Evolutionary conservation across 2,888 invertebrate genomes (phyloP), one percentile per base, ranked within the genome.

Genomic region (Gymnocheta viridis): DNA sequence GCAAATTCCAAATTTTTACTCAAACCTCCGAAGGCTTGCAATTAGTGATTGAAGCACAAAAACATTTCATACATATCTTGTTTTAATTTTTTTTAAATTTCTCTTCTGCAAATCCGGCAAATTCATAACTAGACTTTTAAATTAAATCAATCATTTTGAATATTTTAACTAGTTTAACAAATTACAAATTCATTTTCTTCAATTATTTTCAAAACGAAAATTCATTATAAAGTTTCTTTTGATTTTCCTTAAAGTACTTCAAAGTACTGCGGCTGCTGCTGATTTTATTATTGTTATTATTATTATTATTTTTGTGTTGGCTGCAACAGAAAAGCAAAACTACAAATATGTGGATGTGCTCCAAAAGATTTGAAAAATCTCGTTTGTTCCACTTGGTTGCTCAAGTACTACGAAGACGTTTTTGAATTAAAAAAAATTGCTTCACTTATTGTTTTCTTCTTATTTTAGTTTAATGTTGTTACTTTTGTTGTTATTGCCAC

Each of bases 341-440:
- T 49, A 54, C 35, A 82, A 82, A 82, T 62, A 82, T 79, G 79
- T 90, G 91, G 91, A 90, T 90, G 88, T 91, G 91, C 90, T 91
- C 91, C 91, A 90, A 91, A 90, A 91, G 91, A 91, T 91, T 90
- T 90, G 88, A 90, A 91, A 90, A 90, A 90, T 90, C 90, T 90
- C 89, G 91, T 91, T 90, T 90, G 90, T 90, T 89, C 88, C 90
- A 89, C 90, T 89, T 90, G 90, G 91, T 85, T 89, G 89, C 89
- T 90, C 91, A 90, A 90, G 89, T 90, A 90, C 90, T 84, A 78
- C 77, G 62, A 82, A 73, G 79, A 83, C 73, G 79, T 67, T 58
- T 70, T 67, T 49, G 19, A 56, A 62, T n/a, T 32, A 70, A 56
- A 62, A 62, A 44, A 56, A 44, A 10, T 29, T 58, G 56, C 67